Percentiles rank a stretch among this genome's conserved stretches.
Conservation (phyloP, 2,113 vertebrate genomes). For the Nestor notabilis region DNA sequence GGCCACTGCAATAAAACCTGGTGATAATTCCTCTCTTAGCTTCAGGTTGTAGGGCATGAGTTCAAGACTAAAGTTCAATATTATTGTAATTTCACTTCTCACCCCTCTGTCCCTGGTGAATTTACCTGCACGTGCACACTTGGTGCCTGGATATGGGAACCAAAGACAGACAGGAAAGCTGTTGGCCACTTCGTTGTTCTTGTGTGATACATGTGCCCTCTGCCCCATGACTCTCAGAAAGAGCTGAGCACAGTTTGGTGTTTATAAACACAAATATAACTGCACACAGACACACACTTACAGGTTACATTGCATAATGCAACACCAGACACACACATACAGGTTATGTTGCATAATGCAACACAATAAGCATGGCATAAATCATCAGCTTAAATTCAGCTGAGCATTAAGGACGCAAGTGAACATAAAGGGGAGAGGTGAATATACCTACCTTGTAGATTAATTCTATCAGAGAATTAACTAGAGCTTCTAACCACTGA, state of each 20-base stretch:
- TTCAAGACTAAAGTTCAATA: background rate
- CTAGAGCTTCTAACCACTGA: background rate
- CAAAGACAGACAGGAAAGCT: background rate
- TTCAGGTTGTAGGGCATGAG: background rate
- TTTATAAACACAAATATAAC: background rate
- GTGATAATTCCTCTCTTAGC: background rate
- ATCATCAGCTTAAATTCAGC: background rate
- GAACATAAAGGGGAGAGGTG: background rate
- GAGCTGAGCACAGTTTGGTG: background rate
- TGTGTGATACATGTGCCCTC: background rate
- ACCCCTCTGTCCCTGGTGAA: rapidly evolving
- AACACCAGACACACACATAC: background rate
- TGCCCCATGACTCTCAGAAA: background rate
- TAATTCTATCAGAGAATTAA: background rate
- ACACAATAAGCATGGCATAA: background rate
- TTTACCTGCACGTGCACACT: background rate
- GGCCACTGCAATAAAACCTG: background rate
- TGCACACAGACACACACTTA: background rate
- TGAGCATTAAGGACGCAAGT: background rate
- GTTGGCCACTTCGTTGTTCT: background rate
- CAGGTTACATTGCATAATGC: background rate
- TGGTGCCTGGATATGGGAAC: background rate
- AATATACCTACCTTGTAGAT: background rate
- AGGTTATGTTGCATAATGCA: background rate
- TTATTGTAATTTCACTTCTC: background rate